Base-by-base conservation (phyloP, 2,113 vertebrate species). In the Larimichthys crocea region DNA sequence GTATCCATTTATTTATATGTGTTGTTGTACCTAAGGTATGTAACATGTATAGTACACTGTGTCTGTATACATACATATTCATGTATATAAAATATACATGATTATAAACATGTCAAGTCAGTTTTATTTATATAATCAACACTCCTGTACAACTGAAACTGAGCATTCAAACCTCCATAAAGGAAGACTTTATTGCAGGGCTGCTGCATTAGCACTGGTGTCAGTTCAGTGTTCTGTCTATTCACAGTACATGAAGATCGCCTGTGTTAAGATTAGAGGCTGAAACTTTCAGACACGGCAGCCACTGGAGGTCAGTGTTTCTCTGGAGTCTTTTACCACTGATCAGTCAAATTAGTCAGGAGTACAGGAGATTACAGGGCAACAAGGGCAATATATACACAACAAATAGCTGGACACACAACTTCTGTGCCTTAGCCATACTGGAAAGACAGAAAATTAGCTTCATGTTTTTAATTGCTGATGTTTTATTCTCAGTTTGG, bases 231-330 rank as follows among this genome's bases (percentile, higher is more conserved):
- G 35, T 10, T 22, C 17, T 6, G 56, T 22, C 3, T 60, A 35
- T 50, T 49, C 17, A 31, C 3, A n/a, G 3, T 26, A 2, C 3
- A 24, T 62, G 14, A 20, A 9, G 26, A 53, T 3, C 10, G 16
- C 0, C 11, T 53, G 29, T 53, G 35, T 40, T 40, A 9, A 40
- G 7, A 9, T 40, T 10, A 4, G 5, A 46, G 35, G 50, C 35
- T 22, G 7, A 35, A 3, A 50, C 4, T 49, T 20, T 26, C 0
- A 49, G 12, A 14, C 8, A 44, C 65, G 16, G 22, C 19, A 10
- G 20, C 68, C 88, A 83, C 76, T 22, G 74, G 79, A 80, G 72
- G 79, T 31, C 85, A 75, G 76, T 74, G 68, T 80, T 83, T 66
- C 35, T 48, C 24, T 52, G 42, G 12, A 53, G 57, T 44, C 4